Evolutionary conservation across 64 coral and sea anemone genomes (phyloP).

Genomic region (Actinia equina): DNA sequence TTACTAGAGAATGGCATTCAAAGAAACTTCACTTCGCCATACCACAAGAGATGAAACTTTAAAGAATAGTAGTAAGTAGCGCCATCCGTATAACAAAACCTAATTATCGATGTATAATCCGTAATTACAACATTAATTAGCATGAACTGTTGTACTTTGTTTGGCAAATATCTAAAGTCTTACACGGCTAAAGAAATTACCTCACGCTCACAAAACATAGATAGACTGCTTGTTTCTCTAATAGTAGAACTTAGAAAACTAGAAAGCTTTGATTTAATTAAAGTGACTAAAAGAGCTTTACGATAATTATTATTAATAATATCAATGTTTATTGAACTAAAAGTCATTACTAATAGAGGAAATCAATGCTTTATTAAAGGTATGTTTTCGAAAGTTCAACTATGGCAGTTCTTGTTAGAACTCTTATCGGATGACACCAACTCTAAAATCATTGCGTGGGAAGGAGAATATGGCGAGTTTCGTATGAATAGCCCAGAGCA

Average conservation of each 20-base stretch:
- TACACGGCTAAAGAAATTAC: no score
- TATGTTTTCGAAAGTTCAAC: neutral
- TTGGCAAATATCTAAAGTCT: no score
- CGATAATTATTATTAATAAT: no score
- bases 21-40: neutral
- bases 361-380: neutral
- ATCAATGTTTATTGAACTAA: neutral
- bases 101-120: no score
- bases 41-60: neutral
- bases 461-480: conserved; percentile 25
- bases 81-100: no score
- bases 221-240: no score
- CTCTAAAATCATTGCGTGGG: conserved; percentile 28
- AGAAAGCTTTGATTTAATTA: no score
- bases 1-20: neutral
- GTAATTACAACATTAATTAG: no score
- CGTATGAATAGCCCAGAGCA: conserved; percentile 12
- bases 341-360: neutral
- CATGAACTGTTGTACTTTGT: no score
- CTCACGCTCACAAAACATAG: no score
- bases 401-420: conserved; percentile 29
- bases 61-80: neutral
- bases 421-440: neutral
- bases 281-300: no score
- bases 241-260: no score